phyloP scores from a whole-genome alignment of 2,113 vertebrate genomes.

The Turdus rufiventris region DNA sequence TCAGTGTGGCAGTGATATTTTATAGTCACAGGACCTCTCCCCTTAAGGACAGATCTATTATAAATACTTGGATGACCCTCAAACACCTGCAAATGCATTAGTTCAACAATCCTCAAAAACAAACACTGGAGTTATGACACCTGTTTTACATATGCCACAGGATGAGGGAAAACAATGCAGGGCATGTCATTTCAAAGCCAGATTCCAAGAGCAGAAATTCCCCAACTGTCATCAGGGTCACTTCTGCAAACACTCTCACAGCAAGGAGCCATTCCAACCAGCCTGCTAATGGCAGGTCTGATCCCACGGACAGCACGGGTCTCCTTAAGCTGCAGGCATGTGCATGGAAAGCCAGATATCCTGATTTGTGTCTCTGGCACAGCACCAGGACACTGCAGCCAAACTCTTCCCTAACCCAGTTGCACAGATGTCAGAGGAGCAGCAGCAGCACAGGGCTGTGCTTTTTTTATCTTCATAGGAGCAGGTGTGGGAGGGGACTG shows the following conservation, averaged over 20 bases:
- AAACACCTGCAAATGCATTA: neutral
- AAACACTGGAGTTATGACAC: neutral
- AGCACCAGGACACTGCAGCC: neutral
- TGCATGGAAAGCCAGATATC: neutral
- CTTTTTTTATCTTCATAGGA: neutral
- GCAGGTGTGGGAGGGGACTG: neutral
- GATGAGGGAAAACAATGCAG: neutral
- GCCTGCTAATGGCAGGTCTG: neutral
- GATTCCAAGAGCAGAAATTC: neutral
- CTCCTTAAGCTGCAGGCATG: neutral
- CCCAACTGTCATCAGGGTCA: neutral
- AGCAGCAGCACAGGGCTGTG: neutral
- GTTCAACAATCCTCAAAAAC: neutral
- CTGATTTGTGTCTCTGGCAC: neutral
- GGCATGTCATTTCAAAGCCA: neutral
- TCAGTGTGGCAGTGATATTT: neutral
- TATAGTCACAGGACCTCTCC: neutral
- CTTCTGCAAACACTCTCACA: neutral
- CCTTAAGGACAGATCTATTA: neutral
- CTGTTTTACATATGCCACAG: neutral
- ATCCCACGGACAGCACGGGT: neutral
- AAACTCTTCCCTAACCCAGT: constrained; percentile 3
- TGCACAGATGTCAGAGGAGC: neutral
- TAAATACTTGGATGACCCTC: neutral
- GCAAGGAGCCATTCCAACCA: neutral